Base-by-base conservation (phyloP, 2,888 invertebrate species). In the Catocala fraxini region DNA sequence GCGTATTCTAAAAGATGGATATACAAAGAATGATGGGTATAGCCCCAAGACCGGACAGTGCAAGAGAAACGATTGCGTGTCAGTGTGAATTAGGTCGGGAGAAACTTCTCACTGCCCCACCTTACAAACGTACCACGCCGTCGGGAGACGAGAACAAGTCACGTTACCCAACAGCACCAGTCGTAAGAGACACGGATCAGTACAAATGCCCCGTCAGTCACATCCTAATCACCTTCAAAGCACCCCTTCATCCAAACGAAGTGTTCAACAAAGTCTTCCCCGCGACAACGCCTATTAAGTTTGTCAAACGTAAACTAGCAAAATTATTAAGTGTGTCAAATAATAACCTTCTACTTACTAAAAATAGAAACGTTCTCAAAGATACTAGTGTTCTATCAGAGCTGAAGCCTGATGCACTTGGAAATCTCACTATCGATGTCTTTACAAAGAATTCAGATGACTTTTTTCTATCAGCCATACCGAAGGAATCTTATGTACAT, bases 11-110 rank as follows among this genome's bases (percentile, higher is more conserved):
- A 69, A 71, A 61, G 52, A 86, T 88, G 84, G 82, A 88, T 63
- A 58, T 60, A 6, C 71, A 68, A 34, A 79, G 71, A 70, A 82
- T 83, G 13, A 73, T 89, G 73, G 85, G 83, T 41, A 91, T 91
- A 63, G 68, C 85, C 33, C 86, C 88, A 55, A 81, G 82, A 59
- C 71, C 83, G 10, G 85, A 87, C 11, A 83, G 84, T 69, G 33
- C 80, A n/a, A 88, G 77, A 66, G 88, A 73, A 68, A 86, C 84
- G 51, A 83, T 81, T 33, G 83, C 83, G 59, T 93, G 93, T 69
- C 94, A 94, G 68, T 94, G 94, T 65, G 92, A 92, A 71, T 68
- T 94, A 68, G 94, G 94, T 63, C 90, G 92, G 63, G 92, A 94
- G 65, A 93, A 93, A 73, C 68, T 94, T 61, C 83, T 93, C 1